phyloP scores from a whole-genome alignment of 2,113 vertebrate genomes.

The Patagioenas fasciata region DNA sequence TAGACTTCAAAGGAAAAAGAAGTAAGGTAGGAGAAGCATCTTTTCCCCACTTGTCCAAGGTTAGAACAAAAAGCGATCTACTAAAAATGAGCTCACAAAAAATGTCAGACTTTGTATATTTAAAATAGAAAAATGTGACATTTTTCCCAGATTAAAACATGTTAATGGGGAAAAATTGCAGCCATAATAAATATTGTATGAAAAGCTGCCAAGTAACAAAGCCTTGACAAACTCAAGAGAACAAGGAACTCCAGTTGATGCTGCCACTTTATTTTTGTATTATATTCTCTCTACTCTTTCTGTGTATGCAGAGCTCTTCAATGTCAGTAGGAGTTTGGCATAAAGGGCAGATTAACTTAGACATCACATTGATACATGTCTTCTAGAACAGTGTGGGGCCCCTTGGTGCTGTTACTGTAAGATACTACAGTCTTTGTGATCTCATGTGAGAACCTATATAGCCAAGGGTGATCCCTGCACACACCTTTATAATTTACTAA shows the following conservation, averaged over 20 bases:
- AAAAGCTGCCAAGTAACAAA: conserved; percentile 69
- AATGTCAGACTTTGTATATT: conserved; percentile 53
- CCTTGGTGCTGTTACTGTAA: neutral
- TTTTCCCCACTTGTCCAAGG: conserved; percentile 7
- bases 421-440: neutral
- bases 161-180: conserved; percentile 66
- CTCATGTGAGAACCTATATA: neutral
- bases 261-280: conserved; percentile 51
- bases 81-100: conserved; percentile 44
- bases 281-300: neutral
- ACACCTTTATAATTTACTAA: neutral
- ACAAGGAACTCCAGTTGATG: conserved; percentile 54
- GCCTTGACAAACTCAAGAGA: conserved; percentile 62
- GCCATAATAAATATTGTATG: conserved; percentile 69
- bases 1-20: conserved; percentile 44
- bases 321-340: neutral
- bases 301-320: conserved; percentile 14
- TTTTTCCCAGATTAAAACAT: conserved; percentile 62
- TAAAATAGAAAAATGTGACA: conserved; percentile 60
- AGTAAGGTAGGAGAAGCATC: neutral
- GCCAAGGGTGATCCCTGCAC: neutral
- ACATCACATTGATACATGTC: neutral
- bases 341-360: conserved; percentile 18
- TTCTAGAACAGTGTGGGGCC: neutral
- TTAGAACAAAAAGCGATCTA: conserved; percentile 36